Conservation (phyloP, 2,797 vertebrate species). For the Perdix hodgsoniae region DNA sequence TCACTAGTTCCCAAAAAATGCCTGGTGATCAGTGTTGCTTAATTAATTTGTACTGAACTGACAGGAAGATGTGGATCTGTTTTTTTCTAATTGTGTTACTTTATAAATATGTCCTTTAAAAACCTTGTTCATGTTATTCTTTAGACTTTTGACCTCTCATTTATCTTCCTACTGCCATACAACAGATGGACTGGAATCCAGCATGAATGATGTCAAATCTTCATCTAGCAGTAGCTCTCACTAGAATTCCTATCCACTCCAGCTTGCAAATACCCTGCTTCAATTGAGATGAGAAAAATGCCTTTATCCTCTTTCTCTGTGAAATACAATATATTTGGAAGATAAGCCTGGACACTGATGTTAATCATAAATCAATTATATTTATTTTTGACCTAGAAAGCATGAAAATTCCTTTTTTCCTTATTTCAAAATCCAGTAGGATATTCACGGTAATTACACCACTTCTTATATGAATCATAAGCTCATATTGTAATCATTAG, state of each 20-base stretch:
- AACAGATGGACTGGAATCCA: slow-evolving; percentile 35
- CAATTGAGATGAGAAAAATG: slow-evolving; percentile 69
- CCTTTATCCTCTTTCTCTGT: slow-evolving; percentile 67
- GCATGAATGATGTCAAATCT: not conserved
- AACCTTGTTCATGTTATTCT: slow-evolving; percentile 25
- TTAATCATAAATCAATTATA: slow-evolving; percentile 80
- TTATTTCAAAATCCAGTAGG: slow-evolving; percentile 71
- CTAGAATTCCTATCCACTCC: not conserved
- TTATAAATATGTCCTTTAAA: slow-evolving; percentile 51
- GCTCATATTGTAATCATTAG: slow-evolving; percentile 48
- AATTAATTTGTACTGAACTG: slow-evolving; percentile 40
- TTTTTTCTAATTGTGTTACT: slow-evolving; percentile 44
- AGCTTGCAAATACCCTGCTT: slow-evolving; percentile 60
- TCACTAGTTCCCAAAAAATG: slow-evolving; percentile 29
- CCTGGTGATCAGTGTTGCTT: slow-evolving; percentile 1
- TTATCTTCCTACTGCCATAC: not conserved
- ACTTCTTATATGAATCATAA: slow-evolving; percentile 63
- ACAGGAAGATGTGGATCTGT: slow-evolving; percentile 9
- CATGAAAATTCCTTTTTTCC: slow-evolving; percentile 62
- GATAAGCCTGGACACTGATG: slow-evolving; percentile 62
- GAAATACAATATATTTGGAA: slow-evolving; percentile 76
- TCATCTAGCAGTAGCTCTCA: slow-evolving; percentile 22
- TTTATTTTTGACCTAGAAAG: slow-evolving; percentile 71
- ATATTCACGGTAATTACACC: slow-evolving; percentile 70
- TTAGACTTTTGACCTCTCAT: slow-evolving; percentile 5